Conservation (phyloP, 2,888 invertebrate species). For the Oxyteleia sp. region DNA sequence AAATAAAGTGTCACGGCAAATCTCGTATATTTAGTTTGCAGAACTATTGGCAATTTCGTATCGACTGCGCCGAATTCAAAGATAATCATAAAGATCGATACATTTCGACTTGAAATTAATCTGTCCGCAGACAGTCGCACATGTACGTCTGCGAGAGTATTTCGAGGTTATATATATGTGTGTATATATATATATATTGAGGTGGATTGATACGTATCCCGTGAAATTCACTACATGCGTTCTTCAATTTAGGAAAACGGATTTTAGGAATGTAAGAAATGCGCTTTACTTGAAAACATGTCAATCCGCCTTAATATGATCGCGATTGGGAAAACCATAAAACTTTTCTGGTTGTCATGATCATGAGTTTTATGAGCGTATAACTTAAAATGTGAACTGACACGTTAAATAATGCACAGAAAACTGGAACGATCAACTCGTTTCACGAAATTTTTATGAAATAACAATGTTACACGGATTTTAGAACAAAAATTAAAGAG, state of each 20-base stretch:
- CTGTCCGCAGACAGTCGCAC: neutral
- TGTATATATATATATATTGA: no score
- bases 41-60: neutral
- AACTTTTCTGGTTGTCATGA: neutral
- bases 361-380: neutral
- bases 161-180: no score
- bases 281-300: constrained; percentile 1
- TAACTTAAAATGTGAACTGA: neutral
- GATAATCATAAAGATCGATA: constrained; percentile 2
- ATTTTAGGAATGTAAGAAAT: constrained; percentile 4
- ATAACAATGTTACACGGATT: no score
- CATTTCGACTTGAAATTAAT: constrained; percentile 4
- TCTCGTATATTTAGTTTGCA: neutral
- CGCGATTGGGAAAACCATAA: constrained; percentile 2
- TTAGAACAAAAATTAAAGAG: no score
- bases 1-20: constrained; percentile 2
- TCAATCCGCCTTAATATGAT: neutral
- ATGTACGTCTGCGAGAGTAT: neutral
- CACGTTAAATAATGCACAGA: neutral
- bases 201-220: neutral
- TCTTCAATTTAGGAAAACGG: constrained; percentile 4
- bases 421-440: neutral
- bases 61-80: neutral
- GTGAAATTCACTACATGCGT: constrained; percentile 1
- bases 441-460: neutral